A percentile compares a stretch with the other conserved stretches of the same genome.
These are phyloP conservation scores for Borostomias antarcticus DNA, from an alignment of 2,797 vertebrate genomes.

Conservation along the genomic window DNA sequence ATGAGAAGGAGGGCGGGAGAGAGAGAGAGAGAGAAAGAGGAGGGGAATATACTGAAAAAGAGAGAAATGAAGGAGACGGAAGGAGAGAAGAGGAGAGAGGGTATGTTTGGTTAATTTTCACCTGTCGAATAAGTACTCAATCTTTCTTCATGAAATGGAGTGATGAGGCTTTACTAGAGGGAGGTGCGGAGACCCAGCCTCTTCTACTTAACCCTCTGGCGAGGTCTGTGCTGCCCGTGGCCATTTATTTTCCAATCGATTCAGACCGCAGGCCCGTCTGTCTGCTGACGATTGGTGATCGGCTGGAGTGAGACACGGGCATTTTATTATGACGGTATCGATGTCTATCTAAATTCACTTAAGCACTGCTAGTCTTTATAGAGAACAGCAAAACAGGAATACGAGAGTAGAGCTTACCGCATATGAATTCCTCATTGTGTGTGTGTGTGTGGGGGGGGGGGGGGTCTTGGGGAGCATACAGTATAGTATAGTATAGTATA, in stretches of 20 bases:
- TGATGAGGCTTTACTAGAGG: background rate
- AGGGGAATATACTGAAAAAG: background rate
- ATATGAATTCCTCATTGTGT: too few species aligned
- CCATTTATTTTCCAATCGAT: constrained; percentile 52
- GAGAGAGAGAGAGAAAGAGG: background rate
- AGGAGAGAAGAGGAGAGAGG: background rate
- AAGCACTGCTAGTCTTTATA: constrained; percentile 1
- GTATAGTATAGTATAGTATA: background rate
- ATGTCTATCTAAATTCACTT: constrained; percentile 57
- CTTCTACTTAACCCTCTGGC: background rate
- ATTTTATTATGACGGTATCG: constrained; percentile 54
- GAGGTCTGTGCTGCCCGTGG: background rate
- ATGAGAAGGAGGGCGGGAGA: background rate
- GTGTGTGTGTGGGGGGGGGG: too few species aligned
- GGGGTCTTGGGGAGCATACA: too few species aligned
- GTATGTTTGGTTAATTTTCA: background rate
- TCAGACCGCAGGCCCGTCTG: constrained; percentile 34
- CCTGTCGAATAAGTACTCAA: too few species aligned
- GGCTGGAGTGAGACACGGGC: constrained; percentile 50
- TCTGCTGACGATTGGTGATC: constrained; percentile 44
- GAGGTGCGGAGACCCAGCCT: background rate
- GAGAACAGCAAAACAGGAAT: too few species aligned
- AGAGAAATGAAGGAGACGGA: background rate
- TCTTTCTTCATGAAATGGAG: background rate
- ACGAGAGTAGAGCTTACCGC: too few species aligned